Conservation (phyloP, 1,140 invertebrate species). For the Ooceraea biroi region DNA sequence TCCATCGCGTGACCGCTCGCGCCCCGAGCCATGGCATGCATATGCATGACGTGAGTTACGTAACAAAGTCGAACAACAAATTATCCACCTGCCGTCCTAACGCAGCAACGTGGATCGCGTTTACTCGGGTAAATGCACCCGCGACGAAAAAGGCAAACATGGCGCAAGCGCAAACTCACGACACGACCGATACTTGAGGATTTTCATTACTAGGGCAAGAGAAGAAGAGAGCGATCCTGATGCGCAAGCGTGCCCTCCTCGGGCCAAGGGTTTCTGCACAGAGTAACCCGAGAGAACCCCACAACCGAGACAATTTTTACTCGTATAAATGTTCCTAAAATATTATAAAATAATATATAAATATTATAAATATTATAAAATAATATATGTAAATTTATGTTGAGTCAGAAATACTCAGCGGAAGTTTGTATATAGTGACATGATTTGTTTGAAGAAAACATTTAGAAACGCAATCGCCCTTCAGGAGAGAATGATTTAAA, state of each 20-base stretch:
- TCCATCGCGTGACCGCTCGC: slow-evolving; percentile 7
- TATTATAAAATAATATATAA: no score
- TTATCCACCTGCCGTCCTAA: slow-evolving; percentile 12
- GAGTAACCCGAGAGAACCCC: no score
- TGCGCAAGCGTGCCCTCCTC: neutral
- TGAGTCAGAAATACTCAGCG: no score
- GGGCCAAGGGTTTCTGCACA: no score
- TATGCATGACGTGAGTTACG: slow-evolving; percentile 18
- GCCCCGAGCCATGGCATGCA: slow-evolving; percentile 5
- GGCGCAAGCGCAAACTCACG: neutral
- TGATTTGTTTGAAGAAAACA: no score
- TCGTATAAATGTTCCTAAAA: neutral
- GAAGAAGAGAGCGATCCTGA: neutral
- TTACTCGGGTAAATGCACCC: slow-evolving; percentile 30
- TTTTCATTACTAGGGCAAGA: slow-evolving; percentile 29
- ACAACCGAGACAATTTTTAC: no score
- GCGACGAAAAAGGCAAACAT: neutral
- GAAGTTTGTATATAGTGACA: no score
- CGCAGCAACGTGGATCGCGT: neutral
- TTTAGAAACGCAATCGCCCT: no score
- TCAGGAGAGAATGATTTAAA: no score
- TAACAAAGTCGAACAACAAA: slow-evolving; percentile 29
- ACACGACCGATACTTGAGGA: neutral
- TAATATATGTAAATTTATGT: no score
- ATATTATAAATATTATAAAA: no score